Percentiles rank a stretch among this genome's conserved stretches.
phyloP scores from a whole-genome alignment of 1,140 invertebrate species.

The Lordiphosa mommai region DNA sequence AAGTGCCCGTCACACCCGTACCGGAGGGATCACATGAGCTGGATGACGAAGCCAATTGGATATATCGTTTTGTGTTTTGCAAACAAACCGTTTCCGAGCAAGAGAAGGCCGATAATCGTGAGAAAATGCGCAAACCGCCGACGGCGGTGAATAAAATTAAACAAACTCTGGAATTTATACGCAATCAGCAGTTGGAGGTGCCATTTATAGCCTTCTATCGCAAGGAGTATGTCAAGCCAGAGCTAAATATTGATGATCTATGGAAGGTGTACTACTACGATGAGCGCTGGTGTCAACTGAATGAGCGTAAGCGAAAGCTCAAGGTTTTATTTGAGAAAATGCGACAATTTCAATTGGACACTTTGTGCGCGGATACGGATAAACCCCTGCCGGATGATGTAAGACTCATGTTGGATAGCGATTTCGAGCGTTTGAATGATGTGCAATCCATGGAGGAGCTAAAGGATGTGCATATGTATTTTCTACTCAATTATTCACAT shows the following conservation, averaged over 20 bases:
- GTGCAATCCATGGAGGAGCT: slow-evolving; percentile 95
- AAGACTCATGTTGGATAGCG: slow-evolving; percentile 91
- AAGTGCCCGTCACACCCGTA: slow-evolving; percentile 91
- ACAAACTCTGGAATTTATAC: slow-evolving; percentile 96
- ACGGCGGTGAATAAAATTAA: slow-evolving; percentile 91
- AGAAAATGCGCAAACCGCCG: slow-evolving; percentile 74
- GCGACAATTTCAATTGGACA: slow-evolving; percentile 93
- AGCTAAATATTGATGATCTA: slow-evolving; percentile 96
- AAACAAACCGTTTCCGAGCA: slow-evolving; percentile 90
- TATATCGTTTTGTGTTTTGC: slow-evolving; percentile 95
- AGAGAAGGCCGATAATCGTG: slow-evolving; percentile 80
- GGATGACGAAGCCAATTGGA: slow-evolving; percentile 98
- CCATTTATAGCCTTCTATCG: slow-evolving; percentile 99
- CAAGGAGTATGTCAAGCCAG: slow-evolving; percentile 98
- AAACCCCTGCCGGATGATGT: slow-evolving; percentile 91
- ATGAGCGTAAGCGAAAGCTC: slow-evolving; percentile 92
- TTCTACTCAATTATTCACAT: slow-evolving; percentile 94
- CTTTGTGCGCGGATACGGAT: slow-evolving; percentile 91
- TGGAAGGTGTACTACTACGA: slow-evolving; percentile 99
- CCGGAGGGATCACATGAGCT: slow-evolving; percentile 92
- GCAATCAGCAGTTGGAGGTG: slow-evolving; percentile 96
- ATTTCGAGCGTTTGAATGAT: slow-evolving; percentile 89
- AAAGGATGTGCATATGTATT: slow-evolving; percentile 95
- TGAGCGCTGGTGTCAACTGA: slow-evolving; percentile 97
- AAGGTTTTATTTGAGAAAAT: slow-evolving; percentile 93